Base-by-base conservation (phyloP, 2,888 invertebrate species). In the Proisotoma minuta region DNA sequence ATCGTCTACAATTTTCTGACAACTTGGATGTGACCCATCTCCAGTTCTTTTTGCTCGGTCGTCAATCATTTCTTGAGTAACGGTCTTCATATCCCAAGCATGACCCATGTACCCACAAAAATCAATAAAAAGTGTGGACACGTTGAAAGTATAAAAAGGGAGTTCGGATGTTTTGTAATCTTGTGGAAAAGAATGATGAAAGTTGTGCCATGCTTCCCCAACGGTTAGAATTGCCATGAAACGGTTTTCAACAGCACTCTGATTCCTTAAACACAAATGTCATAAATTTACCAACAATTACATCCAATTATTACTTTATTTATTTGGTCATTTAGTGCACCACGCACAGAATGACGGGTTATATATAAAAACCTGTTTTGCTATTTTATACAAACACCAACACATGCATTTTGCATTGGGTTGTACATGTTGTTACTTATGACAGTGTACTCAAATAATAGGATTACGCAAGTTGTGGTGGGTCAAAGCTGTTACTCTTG, bases 131-230 rank as follows among this genome's bases (percentile, higher is more conserved):
- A 81, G 79, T 0, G 88, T 87, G 0, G 90, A 88, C 73, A 87
- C 80, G 77, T 91, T 91, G 23, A 87, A 78, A 62, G 83, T 84
- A 75, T 84, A 84, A n/a, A 22, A 18, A 15, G 89, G 89, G n/a
- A 90, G 80, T 77, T 95, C 94, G 3, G 91, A 87, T 26, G 93
- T 88, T 75, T 90, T 88, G 82, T 94, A 94, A 78, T 94, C 94
- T 87, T 89, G 90, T 0, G 93, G 15, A 29, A 53, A 28, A 27
- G 18, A 56, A 18, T 34, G 3, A 3, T 57, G 52, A 27, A 26
- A 58, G 22, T 29, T 24, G 24, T 57, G 34, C 53, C 26, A 28
- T 52, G 51, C 24, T n/a, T 50, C 50, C 4, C 50, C 50, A n/a
- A 50, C 50, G 5, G 50, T 50, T 5, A 50, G 23, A 8, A 50